Base-by-base conservation (phyloP, 2,888 invertebrate genomes). In the Limnephilus marmoratus region DNA sequence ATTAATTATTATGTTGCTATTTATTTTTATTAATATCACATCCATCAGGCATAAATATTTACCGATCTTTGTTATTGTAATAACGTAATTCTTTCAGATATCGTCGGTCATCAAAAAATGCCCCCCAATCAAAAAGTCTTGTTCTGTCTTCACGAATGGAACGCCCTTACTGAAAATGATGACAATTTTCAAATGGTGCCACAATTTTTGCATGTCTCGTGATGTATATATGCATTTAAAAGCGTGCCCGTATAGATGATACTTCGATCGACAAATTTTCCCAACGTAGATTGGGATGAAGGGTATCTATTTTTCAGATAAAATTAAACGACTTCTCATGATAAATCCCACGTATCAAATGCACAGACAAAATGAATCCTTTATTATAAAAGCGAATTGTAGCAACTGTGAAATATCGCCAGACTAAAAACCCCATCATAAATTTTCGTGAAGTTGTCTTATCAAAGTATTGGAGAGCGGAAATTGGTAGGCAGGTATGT, bases 261-360 rank as follows among this genome's bases (percentile, higher is more conserved):
- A 37, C 37, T 83, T 83, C 37, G 83, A 90, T 90, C 90, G 49
- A 37, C 41, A 68, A 90, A 31, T 82, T 37, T 45, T 90, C 90
- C 81, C 41, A 81, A 81, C 90, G 81, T 90, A 90, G 81, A 90
- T 90, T 49, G 90, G 90, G 18, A 81, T 82, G 90, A 81, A 81
- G 45, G 18, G 82, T 45, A 82, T 90, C 81, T 18, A 90, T 90
- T 85, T 90, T 82, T 49, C 68, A 83, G 85, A 85, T 85, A 85
- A 53, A 90, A 85, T 53, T 83, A 83, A 90, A 49, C 80, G 31
- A 85, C 49, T 49, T 81, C 82, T 82, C 53, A 88, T 91, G 93
- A 91, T 93, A 92, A 93, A 92, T 86, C 45, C 83, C 37, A 85
- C 91, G 90, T 93, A 93, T 93, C 92, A 91, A 92, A 91, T 80